Evolutionary conservation across 2,888 invertebrate genomes (phyloP), one percentile per base, ranked within the genome.

Genomic region (Pasiphila rectangulata): DNA sequence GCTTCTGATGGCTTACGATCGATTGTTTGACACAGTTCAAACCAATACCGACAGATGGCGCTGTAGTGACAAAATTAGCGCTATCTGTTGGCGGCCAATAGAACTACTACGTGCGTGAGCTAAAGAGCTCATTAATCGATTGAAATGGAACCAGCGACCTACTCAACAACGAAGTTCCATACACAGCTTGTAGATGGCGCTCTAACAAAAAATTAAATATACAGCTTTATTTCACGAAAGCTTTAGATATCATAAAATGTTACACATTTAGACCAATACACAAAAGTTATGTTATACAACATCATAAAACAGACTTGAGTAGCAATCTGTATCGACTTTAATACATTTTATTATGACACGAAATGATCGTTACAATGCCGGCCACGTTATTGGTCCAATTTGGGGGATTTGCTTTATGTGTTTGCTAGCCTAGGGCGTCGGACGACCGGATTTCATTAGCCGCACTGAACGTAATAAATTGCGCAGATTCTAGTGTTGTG

Each of bases 361-460:
- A 52, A 68, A 69, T 62, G 59, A 67, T 60, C 66, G 68, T 74
- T 73, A 75, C 75, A 73, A 58, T 70, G 72, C 67, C 54, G 63
- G 64, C 64, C 66, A 63, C 71, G 63, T 78, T 78, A 80, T 78
- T 74, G 67, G 69, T 57, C 67, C 65, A 79, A 82, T 83, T 82
- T 75, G 69, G 66, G n/a, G 69, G 73, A 64, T 66, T 64, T 54
- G 51, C 59, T 78, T 80, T 77, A 80, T 76, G 68, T 75, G 80
- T 82, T 80, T 79, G 63, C 70, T 61, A 58, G 67, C 56, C 64
- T 53, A 69, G 70, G 70, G 62, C 72, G 75, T 72, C 75, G 77
- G 75, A 72, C 75, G 77, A 67, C 75, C 68, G 69, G 65, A 52
- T 67, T 77, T 80, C 73, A 79, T 81, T 82, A 75, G 70, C 65